A percentile compares a stretch with the other conserved stretches of the same genome.
Evolutionary conservation across 1,140 invertebrate species (phyloP).

Genomic region (Drosophila paulistorum): DNA sequence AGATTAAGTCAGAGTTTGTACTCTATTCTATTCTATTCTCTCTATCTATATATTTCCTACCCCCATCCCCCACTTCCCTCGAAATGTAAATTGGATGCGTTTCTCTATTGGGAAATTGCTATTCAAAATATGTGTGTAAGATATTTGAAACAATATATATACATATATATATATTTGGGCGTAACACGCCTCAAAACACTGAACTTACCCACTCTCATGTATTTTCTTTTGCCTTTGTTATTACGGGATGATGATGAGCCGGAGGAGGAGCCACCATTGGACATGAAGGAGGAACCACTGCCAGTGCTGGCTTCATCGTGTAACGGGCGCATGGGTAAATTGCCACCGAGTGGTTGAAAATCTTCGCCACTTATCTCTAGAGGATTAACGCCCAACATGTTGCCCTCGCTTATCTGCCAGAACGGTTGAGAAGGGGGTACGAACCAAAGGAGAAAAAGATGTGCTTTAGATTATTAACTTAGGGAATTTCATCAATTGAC

Average conservation of each 20-base stretch:
- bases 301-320: conserved; percentile 45
- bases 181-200: background rate
- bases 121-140: conserved; percentile 13
- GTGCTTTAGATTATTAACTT: background rate
- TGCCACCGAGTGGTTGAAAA: conserved; percentile 68
- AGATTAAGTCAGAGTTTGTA: conserved; percentile 18
- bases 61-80: conserved; percentile 24
- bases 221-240: conserved; percentile 83
- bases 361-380: conserved; percentile 87
- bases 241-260: conserved; percentile 50
- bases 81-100: conserved; percentile 56
- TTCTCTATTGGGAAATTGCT: conserved; percentile 21
- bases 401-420: conserved; percentile 84
- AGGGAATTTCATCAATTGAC: background rate
- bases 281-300: conserved; percentile 27
- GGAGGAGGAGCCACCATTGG: conserved; percentile 20
- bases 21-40: background rate
- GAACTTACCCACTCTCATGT: conserved; percentile 83
- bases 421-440: background rate
- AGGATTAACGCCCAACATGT: conserved; percentile 89
- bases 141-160: conserved; percentile 14
- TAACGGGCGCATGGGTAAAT: conserved; percentile 59
- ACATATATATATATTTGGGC: conserved; percentile 16
- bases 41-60: conserved; percentile 1
- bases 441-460: background rate